Evolutionary conservation across 2,888 invertebrate species (phyloP), one percentile per base, ranked within the genome.

Genomic region (Melanargia galathea): DNA sequence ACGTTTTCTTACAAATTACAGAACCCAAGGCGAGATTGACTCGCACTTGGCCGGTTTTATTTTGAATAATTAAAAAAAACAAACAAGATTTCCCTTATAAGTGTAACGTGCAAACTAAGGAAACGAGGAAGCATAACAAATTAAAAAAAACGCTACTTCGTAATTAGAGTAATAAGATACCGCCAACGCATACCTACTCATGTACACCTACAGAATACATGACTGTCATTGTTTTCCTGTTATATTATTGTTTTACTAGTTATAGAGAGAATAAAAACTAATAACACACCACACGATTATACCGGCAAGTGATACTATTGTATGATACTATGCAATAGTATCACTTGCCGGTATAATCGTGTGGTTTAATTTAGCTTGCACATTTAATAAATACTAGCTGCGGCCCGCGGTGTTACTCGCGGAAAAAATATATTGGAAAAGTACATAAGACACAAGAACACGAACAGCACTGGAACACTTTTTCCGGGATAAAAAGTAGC

Each of bases 161-260:
- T 63, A 66, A 60, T 66, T 60, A 60, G 60, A 55, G 62, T 56
- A 60, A 60, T 40, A 63, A 51, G 51, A 60, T 52, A 38, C 24
- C 22, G 16, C 22, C 40, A 38, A 11, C 26, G 24, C 33, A 56
- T 51, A 49, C n/a, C n/a, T n/a, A n/a, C n/a, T n/a, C 49, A 33
- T 7, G 59, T 22, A n/a, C 49, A 13, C 48, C 2, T 56, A 13
- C 33, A 20, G 11, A 33, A 13, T 35, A 52, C 52, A 35, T 35
- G 22, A 60, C 45, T 60, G 60, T 60, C 64, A 64, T 59, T 61
- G 66, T 67, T 62, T 67, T 62, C 52, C 62, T 64, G 59, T 64
- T 62, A 52, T 11, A 45, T 22, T 13, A 20, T 2, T 46, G 4
- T 2, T 46, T 10, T n/a, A 33, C 48, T 48, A 5, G 40, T n/a